phyloP scores from a whole-genome alignment of 2,888 invertebrate genomes.

The Tryphoninae sp. region DNA sequence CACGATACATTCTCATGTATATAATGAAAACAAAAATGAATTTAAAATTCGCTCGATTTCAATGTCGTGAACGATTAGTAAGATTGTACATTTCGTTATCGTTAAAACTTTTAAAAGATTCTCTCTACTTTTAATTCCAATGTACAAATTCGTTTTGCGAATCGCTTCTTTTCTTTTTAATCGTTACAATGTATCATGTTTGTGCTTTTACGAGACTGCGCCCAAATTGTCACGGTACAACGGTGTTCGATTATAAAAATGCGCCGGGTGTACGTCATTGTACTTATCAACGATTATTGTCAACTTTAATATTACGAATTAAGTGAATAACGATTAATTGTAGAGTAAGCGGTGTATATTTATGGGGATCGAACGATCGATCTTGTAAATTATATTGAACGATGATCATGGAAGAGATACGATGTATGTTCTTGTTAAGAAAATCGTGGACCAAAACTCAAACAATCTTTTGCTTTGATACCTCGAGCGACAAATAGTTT shows the following conservation, averaged over 20 bases:
- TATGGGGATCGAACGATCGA: slow-evolving; percentile 12
- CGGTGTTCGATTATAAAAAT: slow-evolving; percentile 1
- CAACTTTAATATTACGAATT: neutral
- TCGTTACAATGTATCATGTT: neutral
- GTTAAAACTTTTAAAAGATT: slow-evolving; percentile 2
- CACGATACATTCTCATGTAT: neutral
- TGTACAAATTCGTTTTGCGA: slow-evolving; percentile 34
- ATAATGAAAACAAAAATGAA: neutral
- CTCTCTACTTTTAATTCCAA: slow-evolving; percentile 25
- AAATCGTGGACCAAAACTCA: neutral
- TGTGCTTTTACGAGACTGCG: slow-evolving; percentile 47
- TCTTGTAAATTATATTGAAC: neutral
- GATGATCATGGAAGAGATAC: neutral
- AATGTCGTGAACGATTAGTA: neutral
- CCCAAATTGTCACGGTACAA: slow-evolving; percentile 21
- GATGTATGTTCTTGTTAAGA: neutral
- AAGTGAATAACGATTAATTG: slow-evolving; percentile 6
- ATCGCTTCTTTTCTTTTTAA: slow-evolving; percentile 31
- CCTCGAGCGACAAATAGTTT: neutral
- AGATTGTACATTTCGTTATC: slow-evolving; percentile 45
- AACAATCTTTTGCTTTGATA: neutral
- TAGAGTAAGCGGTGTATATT: slow-evolving; percentile 18
- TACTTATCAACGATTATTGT: slow-evolving; percentile 6
- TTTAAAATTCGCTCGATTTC: neutral
- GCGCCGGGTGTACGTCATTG: slow-evolving; percentile 42